Percentiles rank a stretch among this genome's conserved stretches.
Conservation (phyloP, 2,797 vertebrate genomes). For the Poecilia picta region DNA sequence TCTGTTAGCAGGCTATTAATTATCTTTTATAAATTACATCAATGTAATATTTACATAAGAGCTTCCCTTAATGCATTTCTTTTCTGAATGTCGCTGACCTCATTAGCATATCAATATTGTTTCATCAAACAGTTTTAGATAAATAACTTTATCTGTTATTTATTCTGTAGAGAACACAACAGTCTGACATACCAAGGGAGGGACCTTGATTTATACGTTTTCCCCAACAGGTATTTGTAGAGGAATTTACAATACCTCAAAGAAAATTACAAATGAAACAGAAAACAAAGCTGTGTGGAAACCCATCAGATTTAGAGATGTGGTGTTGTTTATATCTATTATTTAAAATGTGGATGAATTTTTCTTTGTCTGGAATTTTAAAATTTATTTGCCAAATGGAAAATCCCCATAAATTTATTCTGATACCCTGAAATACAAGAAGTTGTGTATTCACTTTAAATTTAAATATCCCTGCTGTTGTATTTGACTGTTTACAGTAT, state of each 20-base stretch:
- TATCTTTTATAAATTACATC: background rate
- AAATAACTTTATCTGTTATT: background rate
- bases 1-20: background rate
- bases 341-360: background rate
- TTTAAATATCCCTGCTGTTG: background rate
- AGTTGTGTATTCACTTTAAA: background rate
- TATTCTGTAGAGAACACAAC: background rate
- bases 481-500: too few species aligned
- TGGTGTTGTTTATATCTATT: background rate
- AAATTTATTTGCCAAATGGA: background rate
- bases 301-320: background rate
- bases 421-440: background rate
- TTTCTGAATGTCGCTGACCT: background rate
- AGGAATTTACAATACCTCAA: background rate
- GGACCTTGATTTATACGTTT: background rate
- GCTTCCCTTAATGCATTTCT: background rate
- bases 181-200: background rate
- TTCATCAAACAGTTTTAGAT: background rate
- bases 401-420: background rate
- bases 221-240: background rate
- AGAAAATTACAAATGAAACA: conserved; percentile 1
- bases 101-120: background rate
- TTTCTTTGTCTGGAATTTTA: background rate
- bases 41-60: background rate
- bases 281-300: background rate